Evolutionary conservation across 2,888 invertebrate genomes (phyloP).

Genomic region (Drosophila flavopinicola): DNA sequence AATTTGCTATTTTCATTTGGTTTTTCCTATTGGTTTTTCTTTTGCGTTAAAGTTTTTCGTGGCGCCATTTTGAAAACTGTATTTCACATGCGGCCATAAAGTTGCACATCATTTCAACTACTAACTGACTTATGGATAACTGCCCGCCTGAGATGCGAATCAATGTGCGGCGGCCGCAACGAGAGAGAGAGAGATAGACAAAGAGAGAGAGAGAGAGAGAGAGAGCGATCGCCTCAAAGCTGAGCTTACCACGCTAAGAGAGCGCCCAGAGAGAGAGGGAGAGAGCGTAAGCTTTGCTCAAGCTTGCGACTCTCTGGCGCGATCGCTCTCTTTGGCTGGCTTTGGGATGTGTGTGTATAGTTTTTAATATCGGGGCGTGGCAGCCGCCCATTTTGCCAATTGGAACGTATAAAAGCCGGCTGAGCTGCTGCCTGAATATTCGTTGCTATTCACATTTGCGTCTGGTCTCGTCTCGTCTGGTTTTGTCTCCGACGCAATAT

Average conservation of each 20-base stretch:
- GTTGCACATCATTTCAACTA: conserved; percentile 43
- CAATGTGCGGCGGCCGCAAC: conserved; percentile 35
- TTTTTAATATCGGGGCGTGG: conserved; percentile 53
- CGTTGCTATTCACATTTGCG: conserved; percentile 84
- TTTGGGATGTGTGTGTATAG: conserved; percentile 32
- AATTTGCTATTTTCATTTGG: conserved; percentile 11
- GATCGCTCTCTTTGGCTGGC: conserved; percentile 12
- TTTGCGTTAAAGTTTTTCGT: neutral
- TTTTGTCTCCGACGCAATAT: conserved; percentile 72
- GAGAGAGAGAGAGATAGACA: neutral
- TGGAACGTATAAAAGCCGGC: conserved; percentile 69
- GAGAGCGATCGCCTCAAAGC: conserved; percentile 20
- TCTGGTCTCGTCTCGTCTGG: conserved; percentile 83
- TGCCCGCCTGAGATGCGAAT: conserved; percentile 30
- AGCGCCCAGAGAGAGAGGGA: conserved; percentile 3
- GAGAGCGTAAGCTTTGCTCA: conserved; percentile 1
- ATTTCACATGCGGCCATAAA: conserved; percentile 22
- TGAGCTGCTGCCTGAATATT: conserved; percentile 49
- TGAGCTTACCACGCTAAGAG: neutral
- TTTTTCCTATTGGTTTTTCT: neutral
- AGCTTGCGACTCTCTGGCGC: conserved; percentile 23
- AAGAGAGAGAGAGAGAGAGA: neutral
- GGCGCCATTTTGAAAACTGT: conserved; percentile 40
- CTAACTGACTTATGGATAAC: conserved; percentile 46
- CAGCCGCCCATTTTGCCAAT: conserved; percentile 77